Conservation (phyloP, 2,113 vertebrate species). For the Dendrocopos noguchii region DNA sequence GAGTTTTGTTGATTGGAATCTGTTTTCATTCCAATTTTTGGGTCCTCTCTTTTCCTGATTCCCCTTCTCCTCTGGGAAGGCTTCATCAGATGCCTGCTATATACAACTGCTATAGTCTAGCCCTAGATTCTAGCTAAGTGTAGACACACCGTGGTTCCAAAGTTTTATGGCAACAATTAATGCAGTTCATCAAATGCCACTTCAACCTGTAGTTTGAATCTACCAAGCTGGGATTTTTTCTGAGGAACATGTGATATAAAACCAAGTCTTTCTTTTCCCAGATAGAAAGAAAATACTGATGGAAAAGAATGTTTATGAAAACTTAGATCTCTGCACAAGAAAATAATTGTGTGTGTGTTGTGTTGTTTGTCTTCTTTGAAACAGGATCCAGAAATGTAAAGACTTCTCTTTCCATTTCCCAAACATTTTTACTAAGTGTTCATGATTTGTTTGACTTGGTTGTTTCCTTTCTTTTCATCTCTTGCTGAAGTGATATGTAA, state of each 20-base stretch:
- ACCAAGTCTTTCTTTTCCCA: neutral
- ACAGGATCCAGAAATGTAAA: neutral
- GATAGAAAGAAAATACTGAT: neutral
- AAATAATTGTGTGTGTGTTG: neutral
- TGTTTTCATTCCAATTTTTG: no score
- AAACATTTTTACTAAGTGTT: neutral
- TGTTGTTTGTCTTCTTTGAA: neutral
- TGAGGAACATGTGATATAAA: neutral
- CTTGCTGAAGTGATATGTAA: neutral
- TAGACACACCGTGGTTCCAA: neutral
- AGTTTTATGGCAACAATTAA: neutral
- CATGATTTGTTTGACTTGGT: neutral
- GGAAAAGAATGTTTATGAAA: neutral
- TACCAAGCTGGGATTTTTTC: fast-evolving
- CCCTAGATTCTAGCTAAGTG: no score
- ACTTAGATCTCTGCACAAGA: neutral
- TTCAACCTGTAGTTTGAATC: neutral
- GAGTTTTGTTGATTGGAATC: no score
- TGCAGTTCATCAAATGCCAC: neutral
- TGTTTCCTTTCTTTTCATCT: neutral
- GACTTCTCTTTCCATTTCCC: neutral
- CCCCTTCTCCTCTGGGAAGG: no score
- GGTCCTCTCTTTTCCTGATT: no score
- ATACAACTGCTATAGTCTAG: no score
- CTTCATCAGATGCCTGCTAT: no score